Conservation (phyloP, 2,797 vertebrate species). For the Sternotherus odoratus region DNA sequence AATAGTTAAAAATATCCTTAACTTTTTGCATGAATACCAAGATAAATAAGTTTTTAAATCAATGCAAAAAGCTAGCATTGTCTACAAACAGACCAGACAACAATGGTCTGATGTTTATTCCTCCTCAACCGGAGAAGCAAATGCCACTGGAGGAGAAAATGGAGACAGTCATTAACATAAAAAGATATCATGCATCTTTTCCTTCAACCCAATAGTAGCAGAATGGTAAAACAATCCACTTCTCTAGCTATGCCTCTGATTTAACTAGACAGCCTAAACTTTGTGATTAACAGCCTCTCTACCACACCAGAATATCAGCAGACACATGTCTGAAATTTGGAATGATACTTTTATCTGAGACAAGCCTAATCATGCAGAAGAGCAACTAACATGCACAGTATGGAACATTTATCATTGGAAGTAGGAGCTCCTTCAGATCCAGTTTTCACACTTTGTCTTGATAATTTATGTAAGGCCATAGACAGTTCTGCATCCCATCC, state of each 20-base stretch:
- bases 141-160: not conserved
- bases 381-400: not conserved
- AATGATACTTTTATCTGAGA: not conserved
- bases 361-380: not conserved
- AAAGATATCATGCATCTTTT: not conserved
- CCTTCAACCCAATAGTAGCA: not conserved
- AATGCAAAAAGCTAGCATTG: not conserved
- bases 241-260: not conserved
- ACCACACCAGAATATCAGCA: not conserved
- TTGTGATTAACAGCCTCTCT: not conserved
- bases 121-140: not conserved
- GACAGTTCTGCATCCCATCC: not conserved
- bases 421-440: not conserved
- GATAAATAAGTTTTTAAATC: not conserved
- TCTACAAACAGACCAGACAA: not conserved
- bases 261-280: not conserved
- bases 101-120: not conserved
- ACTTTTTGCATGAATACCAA: not conserved
- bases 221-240: not conserved
- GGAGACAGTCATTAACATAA: not conserved
- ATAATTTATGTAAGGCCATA: not conserved
- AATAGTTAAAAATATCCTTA: not conserved
- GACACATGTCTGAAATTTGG: not conserved
- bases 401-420: not conserved
- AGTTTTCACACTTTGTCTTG: not conserved